Evolutionary conservation across 1,140 invertebrate genomes (phyloP).

Genomic region (Drosophila gunungcola): DNA sequence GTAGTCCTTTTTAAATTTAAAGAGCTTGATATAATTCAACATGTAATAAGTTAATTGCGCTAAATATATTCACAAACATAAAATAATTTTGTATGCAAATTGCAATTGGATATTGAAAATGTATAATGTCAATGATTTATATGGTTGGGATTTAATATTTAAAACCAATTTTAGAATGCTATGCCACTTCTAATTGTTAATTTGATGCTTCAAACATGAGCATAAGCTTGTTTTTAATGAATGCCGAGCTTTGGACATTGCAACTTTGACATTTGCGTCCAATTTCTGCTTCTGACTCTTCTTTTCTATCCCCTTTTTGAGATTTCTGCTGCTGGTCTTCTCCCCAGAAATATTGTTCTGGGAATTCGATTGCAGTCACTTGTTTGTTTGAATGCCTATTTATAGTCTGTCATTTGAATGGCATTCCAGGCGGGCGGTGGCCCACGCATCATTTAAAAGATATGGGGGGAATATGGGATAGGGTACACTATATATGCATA

Average conservation of each 20-base stretch:
- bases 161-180: too few relatives aligned
- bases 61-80: too few relatives aligned
- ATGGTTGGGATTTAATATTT: too few relatives aligned
- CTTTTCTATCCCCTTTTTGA: background rate
- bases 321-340: background rate
- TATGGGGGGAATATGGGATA: background rate
- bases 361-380: constrained; percentile 64
- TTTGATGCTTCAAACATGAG: too few relatives aligned
- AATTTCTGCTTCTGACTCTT: background rate
- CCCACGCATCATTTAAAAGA: constrained; percentile 33
- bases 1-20: too few relatives aligned
- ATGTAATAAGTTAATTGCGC: too few relatives aligned
- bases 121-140: too few relatives aligned
- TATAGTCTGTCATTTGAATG: constrained; percentile 76
- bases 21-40: too few relatives aligned
- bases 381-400: constrained; percentile 58
- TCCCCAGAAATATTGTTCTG: constrained; percentile 39
- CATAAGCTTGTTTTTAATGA: background rate
- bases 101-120: too few relatives aligned
- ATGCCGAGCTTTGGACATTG: background rate
- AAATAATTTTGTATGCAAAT: too few relatives aligned
- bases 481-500: background rate
- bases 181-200: too few relatives aligned
- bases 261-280: constrained; percentile 4
- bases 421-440: constrained; percentile 48